These are phyloP conservation scores for Caenorhabditis brenneri DNA, from an alignment of 1,140 invertebrate species.

Conservation along the genomic window DNA sequence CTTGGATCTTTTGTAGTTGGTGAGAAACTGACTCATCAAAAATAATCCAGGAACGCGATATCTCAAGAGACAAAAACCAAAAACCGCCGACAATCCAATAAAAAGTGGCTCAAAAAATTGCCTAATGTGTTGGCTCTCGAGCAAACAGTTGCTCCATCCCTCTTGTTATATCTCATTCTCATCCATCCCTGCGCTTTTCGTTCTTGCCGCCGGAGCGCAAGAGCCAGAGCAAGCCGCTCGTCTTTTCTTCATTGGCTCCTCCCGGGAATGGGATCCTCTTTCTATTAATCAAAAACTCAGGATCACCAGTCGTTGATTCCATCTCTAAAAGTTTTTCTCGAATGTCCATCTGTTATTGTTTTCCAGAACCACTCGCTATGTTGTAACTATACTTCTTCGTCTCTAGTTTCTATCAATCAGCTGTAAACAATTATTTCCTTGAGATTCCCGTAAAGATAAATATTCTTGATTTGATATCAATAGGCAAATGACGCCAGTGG, in stretches of 20 bases:
- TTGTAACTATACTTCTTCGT: neutral
- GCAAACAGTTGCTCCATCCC: constrained; percentile 29
- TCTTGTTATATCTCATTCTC: neutral
- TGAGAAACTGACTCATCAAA: neutral
- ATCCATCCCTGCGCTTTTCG: neutral
- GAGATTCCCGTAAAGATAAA: neutral
- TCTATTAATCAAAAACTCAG: neutral
- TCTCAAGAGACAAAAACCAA: neutral
- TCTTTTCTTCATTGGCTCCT: neutral
- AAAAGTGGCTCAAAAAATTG: constrained; percentile 35
- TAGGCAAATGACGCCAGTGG: neutral
- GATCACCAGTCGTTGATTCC: no score
- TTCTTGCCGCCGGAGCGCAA: neutral
- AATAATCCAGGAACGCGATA: neutral
- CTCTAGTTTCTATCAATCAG: no score
- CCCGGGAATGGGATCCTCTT: constrained; percentile 11
- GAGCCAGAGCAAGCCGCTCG: neutral
- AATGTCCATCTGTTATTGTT: neutral
- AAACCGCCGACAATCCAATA: constrained; percentile 35
- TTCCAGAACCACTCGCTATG: neutral
- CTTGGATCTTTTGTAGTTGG: neutral
- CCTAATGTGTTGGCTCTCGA: constrained; percentile 38
- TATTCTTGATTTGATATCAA: constrained; percentile 1
- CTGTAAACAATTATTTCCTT: neutral
- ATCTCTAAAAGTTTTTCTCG: no score